Conservation (phyloP, 2,888 invertebrate genomes). For the Choreutis nemorana region DNA sequence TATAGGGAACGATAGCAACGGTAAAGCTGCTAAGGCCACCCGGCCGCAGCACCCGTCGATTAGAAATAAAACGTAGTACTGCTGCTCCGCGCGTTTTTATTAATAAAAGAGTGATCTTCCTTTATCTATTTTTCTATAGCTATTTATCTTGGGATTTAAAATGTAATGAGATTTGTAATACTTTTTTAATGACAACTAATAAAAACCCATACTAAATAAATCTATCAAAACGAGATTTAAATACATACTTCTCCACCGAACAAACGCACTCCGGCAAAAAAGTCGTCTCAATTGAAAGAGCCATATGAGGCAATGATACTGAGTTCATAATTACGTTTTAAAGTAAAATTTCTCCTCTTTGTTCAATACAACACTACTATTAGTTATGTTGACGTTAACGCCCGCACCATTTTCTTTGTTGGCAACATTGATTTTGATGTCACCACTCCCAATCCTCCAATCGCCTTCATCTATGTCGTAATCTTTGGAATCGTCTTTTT, state of each 20-base stretch:
- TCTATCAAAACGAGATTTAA: slow-evolving; percentile 1
- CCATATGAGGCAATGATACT: too few species aligned
- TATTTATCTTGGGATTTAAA: slow-evolving; percentile 16
- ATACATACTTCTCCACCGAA: slow-evolving; percentile 10
- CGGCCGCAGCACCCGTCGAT: too few species aligned
- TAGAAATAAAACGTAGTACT: too few species aligned
- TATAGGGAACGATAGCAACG: too few species aligned
- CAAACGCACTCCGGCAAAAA: too few species aligned
- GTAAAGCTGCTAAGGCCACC: too few species aligned
- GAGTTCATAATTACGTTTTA: slow-evolving; percentile 4
- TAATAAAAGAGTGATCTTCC: too few species aligned
- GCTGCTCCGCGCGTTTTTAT: too few species aligned
- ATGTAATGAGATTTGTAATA: slow-evolving; percentile 18
- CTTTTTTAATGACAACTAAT: too few species aligned
- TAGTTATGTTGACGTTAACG: slow-evolving; percentile 18
- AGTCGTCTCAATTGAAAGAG: too few species aligned
- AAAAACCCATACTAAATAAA: slow-evolving; percentile 7
- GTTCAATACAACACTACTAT: slow-evolving; percentile 19
- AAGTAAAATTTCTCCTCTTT: slow-evolving; percentile 11
- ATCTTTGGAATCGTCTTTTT: too few species aligned
- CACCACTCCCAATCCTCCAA: slow-evolving; percentile 25
- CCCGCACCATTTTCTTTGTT: slow-evolving; percentile 4
- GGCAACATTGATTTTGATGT: slow-evolving; percentile 1
- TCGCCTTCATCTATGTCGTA: slow-evolving; percentile 23
- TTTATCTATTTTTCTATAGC: too few species aligned